These are phyloP conservation scores for Hydrocynus forskahlii DNA, from an alignment of 2,797 vertebrate genomes.

Conservation along the genomic window DNA sequence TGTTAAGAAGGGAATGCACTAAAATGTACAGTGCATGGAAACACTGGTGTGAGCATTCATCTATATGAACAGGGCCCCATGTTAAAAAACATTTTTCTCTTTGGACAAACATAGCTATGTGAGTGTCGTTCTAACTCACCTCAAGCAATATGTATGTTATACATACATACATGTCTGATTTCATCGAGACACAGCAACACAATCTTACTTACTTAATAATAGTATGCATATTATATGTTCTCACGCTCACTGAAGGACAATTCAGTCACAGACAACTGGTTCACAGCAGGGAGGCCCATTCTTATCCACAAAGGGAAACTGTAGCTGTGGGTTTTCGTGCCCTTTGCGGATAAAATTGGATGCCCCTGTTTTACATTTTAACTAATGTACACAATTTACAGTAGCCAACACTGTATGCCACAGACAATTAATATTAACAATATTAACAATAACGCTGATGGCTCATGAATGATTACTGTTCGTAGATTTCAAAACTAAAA, in stretches of 20 bases:
- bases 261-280: constrained; percentile 20
- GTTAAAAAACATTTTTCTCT: constrained; percentile 6
- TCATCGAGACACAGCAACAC: background rate
- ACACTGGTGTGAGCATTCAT: background rate
- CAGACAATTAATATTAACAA: constrained; percentile 4
- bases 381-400: constrained; percentile 13
- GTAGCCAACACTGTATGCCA: constrained; percentile 33
- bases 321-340: no score
- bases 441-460: constrained; percentile 26
- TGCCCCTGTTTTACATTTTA: constrained; percentile 1
- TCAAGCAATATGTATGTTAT: background rate
- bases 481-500: constrained; percentile 20
- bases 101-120: background rate
- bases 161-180: background rate
- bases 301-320: no score
- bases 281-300: background rate
- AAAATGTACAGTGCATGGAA: constrained; percentile 1
- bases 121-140: background rate
- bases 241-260: background rate
- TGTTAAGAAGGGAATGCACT: background rate
- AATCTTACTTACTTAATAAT: constrained; percentile 7
- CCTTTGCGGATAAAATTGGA: no score
- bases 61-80: background rate
- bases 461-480: constrained; percentile 31
- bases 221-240: constrained; percentile 8